Conservation (phyloP, 2,113 vertebrate genomes). For the Syngnathus floridae region DNA sequence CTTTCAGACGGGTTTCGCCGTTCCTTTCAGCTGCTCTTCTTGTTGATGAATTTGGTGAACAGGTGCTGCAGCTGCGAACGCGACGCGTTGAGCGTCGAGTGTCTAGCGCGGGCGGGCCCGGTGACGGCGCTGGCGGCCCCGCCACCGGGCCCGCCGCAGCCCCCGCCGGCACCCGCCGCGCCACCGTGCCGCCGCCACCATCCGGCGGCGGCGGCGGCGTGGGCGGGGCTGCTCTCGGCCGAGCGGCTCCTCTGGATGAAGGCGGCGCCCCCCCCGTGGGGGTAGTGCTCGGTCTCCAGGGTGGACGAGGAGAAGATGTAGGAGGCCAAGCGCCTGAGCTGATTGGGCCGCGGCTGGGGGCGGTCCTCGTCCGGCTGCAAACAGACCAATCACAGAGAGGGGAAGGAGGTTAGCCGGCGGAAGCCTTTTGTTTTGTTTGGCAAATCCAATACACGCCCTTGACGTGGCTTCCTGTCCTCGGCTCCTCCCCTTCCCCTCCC, state of each 20-base stretch:
- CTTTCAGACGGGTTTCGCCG: neutral
- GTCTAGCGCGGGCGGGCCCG: slow-evolving; percentile 88
- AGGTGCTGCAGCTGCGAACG: slow-evolving; percentile 94
- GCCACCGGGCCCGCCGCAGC: slow-evolving; percentile 17
- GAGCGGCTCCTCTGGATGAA: slow-evolving; percentile 99
- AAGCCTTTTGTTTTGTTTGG: neutral
- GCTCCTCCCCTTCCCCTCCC: slow-evolving; percentile 30
- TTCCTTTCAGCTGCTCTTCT: slow-evolving; percentile 78
- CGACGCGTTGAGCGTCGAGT: slow-evolving; percentile 88
- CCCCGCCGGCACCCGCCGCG: neutral
- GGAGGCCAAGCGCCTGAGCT: slow-evolving; percentile 96
- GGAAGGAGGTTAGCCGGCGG: slow-evolving; percentile 74
- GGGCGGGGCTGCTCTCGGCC: slow-evolving; percentile 95
- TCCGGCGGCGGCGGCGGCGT: slow-evolving; percentile 67
- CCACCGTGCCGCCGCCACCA: slow-evolving; percentile 56
- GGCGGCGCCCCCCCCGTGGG: slow-evolving; percentile 75
- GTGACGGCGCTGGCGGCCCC: slow-evolving; percentile 45
- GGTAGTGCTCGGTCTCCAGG: slow-evolving; percentile 96
- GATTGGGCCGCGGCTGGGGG: slow-evolving; percentile 90
- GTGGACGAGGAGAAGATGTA: slow-evolving; percentile 99
- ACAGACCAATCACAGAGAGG: slow-evolving; percentile 96
- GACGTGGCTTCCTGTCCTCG: slow-evolving; percentile 35
- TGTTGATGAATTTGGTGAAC: slow-evolving; percentile 94
- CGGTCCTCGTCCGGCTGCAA: slow-evolving; percentile 93
- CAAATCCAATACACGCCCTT: slow-evolving; percentile 7